Evolutionary conservation across 2,113 vertebrate species (phyloP), one percentile per base, ranked within the genome.

Genomic region (Psilopsiagon aymara): DNA sequence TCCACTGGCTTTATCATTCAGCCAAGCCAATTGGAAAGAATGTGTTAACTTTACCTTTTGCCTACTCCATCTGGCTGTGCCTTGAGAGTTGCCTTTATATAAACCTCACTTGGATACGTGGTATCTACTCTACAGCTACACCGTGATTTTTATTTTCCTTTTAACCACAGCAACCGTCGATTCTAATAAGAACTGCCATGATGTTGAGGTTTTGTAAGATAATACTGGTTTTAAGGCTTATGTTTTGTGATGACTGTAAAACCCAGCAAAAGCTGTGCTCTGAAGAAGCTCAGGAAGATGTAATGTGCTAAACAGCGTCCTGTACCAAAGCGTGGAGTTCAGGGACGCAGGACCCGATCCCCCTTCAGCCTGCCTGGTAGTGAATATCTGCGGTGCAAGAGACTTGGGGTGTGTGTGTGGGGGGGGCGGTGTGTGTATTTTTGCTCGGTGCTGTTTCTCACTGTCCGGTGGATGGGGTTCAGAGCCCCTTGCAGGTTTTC

Each of bases 1-100:
- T 90, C 84, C 69, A 33, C 73, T 91, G 83, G 20, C 47, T 93
- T 95, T 92, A 93, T 87, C 66, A 35, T 53, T 95, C 74, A 46
- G 86, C 74, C 83, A 91, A 95, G 62, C 21, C 83, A 89, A 25
- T 14, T 79, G 77, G 83, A 91, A 97, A 87, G 91, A 91, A 96
- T 91, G 81, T 69, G 41, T 94, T 91, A 91, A 93, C 80, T 94
- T 94, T 71, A 96, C 92, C 92, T 93, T 96, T 93, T 96, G 46
- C 88, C 84, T 95, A 59, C 88, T 90, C 71, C 51, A 47, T 92
- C 63, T 92, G 77, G 67, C 52, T 66, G 12, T 85, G 91, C 52
- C 57, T 94, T 3, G 3, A 82, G 70, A 87, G 28, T 27, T 84
- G 73, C 51, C 57, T 91, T 69, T 82, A 39, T 84, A 37, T 79